Conservation (phyloP, 1,140 invertebrate genomes). For the Tetragonula clypearis region DNA sequence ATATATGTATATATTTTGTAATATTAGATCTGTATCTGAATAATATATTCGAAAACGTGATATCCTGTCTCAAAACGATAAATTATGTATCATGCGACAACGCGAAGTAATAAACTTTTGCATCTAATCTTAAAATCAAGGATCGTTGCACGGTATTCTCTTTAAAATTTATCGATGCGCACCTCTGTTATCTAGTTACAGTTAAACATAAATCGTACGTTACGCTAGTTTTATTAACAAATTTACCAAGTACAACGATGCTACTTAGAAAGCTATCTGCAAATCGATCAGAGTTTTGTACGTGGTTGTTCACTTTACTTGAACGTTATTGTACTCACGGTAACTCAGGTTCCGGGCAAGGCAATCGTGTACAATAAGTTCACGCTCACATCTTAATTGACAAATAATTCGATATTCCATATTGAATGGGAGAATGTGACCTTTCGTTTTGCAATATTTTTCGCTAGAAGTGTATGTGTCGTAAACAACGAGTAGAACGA, state of each 20-base stretch:
- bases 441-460: not conserved
- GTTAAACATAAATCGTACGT: slow-evolving; percentile 9
- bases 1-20: too few relatives aligned
- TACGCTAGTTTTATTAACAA: not conserved
- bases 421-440: not conserved
- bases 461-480: not conserved
- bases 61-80: not conserved
- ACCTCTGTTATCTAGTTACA: not conserved
- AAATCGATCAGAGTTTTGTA: slow-evolving; percentile 30
- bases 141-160: slow-evolving; percentile 26
- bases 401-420: slow-evolving; percentile 48
- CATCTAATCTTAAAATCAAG: slow-evolving; percentile 22
- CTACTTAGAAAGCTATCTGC: slow-evolving; percentile 31
- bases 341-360: slow-evolving; percentile 34
- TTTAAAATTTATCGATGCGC: slow-evolving; percentile 3
- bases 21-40: slow-evolving; percentile 15
- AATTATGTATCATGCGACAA: slow-evolving; percentile 17
- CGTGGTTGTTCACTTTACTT: slow-evolving; percentile 13
- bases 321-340: slow-evolving; percentile 33
- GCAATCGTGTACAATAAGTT: slow-evolving; percentile 40
- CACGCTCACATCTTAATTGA: slow-evolving; percentile 32
- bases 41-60: slow-evolving; percentile 18
- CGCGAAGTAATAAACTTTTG: slow-evolving; percentile 14
- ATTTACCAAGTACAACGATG: not conserved
- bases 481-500: not conserved